Evolutionary conservation across 2,888 invertebrate species (phyloP).

Genomic region (Torymus auratus): DNA sequence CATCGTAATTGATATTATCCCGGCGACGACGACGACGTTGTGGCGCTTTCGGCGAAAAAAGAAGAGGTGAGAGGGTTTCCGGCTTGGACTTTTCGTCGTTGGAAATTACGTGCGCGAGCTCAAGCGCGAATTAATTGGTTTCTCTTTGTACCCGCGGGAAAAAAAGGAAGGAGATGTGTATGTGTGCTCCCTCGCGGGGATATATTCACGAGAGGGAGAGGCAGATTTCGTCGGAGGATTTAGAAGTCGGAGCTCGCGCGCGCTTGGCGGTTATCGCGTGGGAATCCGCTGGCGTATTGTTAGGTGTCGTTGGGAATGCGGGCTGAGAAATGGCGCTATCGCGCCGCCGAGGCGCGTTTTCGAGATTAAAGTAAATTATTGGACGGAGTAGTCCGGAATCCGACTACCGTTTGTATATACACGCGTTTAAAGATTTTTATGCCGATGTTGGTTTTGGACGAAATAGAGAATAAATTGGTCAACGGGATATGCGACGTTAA

Average conservation of each 20-base stretch:
- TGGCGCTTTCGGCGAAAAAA: slow-evolving; percentile 47
- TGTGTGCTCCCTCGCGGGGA: background rate
- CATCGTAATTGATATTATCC: slow-evolving; percentile 69
- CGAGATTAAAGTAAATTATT: slow-evolving; percentile 35
- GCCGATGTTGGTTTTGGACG: background rate
- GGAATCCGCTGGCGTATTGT: slow-evolving; percentile 10
- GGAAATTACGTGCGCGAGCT: slow-evolving; percentile 11
- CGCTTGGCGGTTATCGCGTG: slow-evolving; percentile 28
- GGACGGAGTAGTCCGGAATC: background rate
- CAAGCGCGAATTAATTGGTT: slow-evolving; percentile 22
- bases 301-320: slow-evolving; percentile 10
- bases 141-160: background rate
- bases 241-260: background rate
- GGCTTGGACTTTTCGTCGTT: slow-evolving; percentile 45
- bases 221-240: slow-evolving; percentile 10
- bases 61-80: slow-evolving; percentile 39
- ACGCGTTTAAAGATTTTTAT: background rate
- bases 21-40: background rate
- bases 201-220: background rate
- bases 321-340: background rate
- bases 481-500: too few species aligned
- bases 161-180: background rate
- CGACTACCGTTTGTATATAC: too few species aligned
- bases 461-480: too few species aligned
- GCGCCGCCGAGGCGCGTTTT: background rate